Evolutionary conservation across 2,113 vertebrate species (phyloP), one percentile per base, ranked within the genome.

Genomic region (Enhydra lutris): DNA sequence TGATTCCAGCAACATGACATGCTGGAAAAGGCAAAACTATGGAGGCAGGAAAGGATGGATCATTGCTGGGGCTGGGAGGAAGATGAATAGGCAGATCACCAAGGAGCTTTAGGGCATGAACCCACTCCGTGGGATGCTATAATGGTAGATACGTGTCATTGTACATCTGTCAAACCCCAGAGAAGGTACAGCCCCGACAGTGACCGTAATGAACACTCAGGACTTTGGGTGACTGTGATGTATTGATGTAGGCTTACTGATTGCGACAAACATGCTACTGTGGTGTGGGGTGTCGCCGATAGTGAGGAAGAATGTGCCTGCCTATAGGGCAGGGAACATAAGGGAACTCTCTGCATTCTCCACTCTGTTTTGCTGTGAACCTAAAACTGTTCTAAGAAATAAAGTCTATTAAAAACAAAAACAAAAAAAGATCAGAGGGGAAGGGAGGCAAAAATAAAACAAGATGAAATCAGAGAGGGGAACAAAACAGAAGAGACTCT

Each of bases 41-140:
- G n/a, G 65, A 12, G 15, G 29, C 23, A 5, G 29, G 13, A 2
- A 15, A 21, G 42, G 78, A 7, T 5, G 7, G 4, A 23, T 0
- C 10, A 1, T 39, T 9, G 6, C 13, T 14, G 0, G 39, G 13
- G n/a, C 1, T 3, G 3, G 6, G 4, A 21, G 1, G 31, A 29
- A 29, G n/a, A 11, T 6, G 52, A 24, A 18, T 3, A 4, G 31
- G 2, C 0, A 3, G 36, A 13, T 17, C 14, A 7, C 13, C 3
- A 31, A 6, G n/a, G 1, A 11, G 1, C 0, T 23, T 57, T 0
- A 36, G 79, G 63, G 20, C 61, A 15, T 3, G 80, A 26, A 3
- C 0, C 20, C 0, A 0, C 20, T 74, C 78, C 61, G 31, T 5
- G 1, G 1, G 18, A 42, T 2, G 2, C 29, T 4, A 0, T 29